phyloP scores from a whole-genome alignment of 2,888 invertebrate species.

The Drosophila affinis region DNA sequence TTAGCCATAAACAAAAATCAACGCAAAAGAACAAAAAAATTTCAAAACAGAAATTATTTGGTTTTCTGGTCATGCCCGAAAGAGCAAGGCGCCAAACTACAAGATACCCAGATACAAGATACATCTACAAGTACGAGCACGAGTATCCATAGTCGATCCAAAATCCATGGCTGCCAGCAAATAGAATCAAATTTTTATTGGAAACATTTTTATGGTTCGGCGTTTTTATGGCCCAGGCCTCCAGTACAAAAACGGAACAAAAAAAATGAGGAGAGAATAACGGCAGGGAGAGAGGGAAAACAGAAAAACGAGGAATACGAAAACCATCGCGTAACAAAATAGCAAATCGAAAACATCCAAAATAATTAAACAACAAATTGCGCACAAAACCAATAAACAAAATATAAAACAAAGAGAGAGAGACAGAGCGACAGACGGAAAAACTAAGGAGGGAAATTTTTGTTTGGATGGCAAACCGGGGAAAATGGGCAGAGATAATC shows the following conservation, averaged over 20 bases:
- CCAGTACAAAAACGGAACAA: slow-evolving; percentile 21
- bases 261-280: slow-evolving; percentile 14
- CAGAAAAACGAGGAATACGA: slow-evolving; percentile 19
- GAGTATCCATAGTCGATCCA: slow-evolving; percentile 8
- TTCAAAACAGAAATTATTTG: slow-evolving; percentile 64
- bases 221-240: slow-evolving; percentile 62
- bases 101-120: slow-evolving; percentile 12
- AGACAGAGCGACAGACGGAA: background rate
- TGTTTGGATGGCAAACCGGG: background rate
- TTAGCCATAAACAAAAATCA: slow-evolving; percentile 37
- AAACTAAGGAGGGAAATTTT: background rate
- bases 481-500: slow-evolving; percentile 24
- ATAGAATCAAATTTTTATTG: slow-evolving; percentile 56
- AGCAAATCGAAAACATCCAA: slow-evolving; percentile 42
- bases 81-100: slow-evolving; percentile 66
- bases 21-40: slow-evolving; percentile 41
- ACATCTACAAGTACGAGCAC: background rate
- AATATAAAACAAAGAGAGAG: background rate
- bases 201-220: slow-evolving; percentile 65
- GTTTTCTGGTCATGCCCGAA: slow-evolving; percentile 71
- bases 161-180: background rate
- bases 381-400: slow-evolving; percentile 50
- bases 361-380: slow-evolving; percentile 55
- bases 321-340: slow-evolving; percentile 43
- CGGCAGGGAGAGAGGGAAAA: slow-evolving; percentile 3